Base-by-base conservation (phyloP, 2,113 vertebrate genomes). In the Piaya cayana region DNA sequence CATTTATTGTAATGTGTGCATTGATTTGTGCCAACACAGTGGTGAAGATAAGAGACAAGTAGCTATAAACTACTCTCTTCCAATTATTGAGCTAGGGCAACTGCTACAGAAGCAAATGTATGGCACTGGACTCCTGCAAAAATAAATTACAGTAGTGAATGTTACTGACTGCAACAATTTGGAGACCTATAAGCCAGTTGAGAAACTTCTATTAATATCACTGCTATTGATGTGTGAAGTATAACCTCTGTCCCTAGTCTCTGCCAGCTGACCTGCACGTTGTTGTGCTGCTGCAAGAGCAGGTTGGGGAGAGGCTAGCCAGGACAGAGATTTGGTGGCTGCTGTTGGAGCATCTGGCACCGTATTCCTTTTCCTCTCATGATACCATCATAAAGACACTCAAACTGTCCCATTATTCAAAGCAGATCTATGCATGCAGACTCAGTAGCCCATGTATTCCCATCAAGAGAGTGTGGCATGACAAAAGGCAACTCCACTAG, bases 91-190 rank as follows among this genome's bases (percentile, higher is more conserved):
- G 65, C 92, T 91, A 83, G 76, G 90, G 80, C 65, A 52, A 30
- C 29, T 75, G 77, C 88, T 81, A 32, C 77, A 84, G 86, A 5
- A 84, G 88, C 80, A 86, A 56, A 94, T 14, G 56, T 9, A 12
- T 90, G 92, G 76, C 79, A 14, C 95, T 47, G 76, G 88, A 56
- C 60, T 47, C 72, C 82, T 71, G 50, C 67, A 90, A 63, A 88
- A 92, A 96, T 43, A 86, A 95, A 96, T 88, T 84, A 78, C 79
- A 90, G 74, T 26, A 11, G 32, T 22, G 80, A 93, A 64, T 21
- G 9, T 26, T 91, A 32, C 90, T 96, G 92, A 88, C 96, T 77
- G 90, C 72, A 7, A 55, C 82, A 42, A 83, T 90, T 63, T 67
- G 71, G 83, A 75, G 77, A 39, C 56, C 56, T 84, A 12, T 8